Base-by-base conservation (phyloP, 2,797 vertebrate species). In the Odontamblyopus rebecca region DNA sequence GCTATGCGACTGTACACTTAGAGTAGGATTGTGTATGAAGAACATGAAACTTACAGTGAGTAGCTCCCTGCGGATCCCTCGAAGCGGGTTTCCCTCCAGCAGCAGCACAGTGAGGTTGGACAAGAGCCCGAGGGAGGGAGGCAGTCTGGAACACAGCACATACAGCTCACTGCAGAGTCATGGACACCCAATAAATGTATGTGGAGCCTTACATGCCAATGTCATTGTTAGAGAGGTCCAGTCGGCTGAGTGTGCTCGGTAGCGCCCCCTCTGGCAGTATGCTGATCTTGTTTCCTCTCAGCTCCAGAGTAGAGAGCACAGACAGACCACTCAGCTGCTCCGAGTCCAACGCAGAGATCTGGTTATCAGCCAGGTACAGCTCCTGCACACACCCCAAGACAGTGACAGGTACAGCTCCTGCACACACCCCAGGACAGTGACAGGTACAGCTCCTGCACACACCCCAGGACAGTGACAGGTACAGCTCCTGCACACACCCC, bases 41-140 rank as follows among this genome's bases (percentile, higher is more conserved):
- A 35, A 44, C 11, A 13, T 6, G 1, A 68, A 56, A 74, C 95
- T 91, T 87, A 98, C 98, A 19, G 93, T 94, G 69, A 99, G 91
- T 51, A 99, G 82, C 76, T 98, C 97, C 88, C 96, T 96, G 71
- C 96, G 94, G 83, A 99, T 95, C 30, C 95, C 88, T 86, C 97
- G 94, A 87, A 99, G 79, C 78, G 97, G 96, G 83, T 99, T 99
- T 75, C 97, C 98, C 74, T 98, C 97, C 73, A 99, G 60, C 0
- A 96, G 88, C 71, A 99, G 81, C 73, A 95, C 93, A 72, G 96
- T 97, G 90, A 99, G 84, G 53, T 94, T 93, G 44, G 95, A 92
- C 82, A 99, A 93, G 75, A 94, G 94, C 85, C 96, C 94, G 82
- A 99, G 80, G 0, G 93, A 89, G 26, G 87, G 94, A 18, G 98